Base-by-base conservation (phyloP, 2,888 invertebrate genomes). In the Mimachlamys varia region DNA sequence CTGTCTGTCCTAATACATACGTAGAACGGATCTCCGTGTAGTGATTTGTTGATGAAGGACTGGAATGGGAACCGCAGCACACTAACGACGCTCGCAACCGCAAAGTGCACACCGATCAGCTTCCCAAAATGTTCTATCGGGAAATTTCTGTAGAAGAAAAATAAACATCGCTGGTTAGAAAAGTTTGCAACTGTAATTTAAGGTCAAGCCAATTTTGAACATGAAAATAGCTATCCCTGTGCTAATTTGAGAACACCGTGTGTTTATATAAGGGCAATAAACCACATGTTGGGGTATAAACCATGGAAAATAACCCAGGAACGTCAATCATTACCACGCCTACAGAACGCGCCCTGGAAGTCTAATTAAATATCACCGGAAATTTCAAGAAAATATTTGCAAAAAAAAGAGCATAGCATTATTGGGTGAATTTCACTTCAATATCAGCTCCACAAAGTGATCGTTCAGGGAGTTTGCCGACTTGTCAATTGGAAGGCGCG, bases 61-160 rank as follows among this genome's bases (percentile, higher is more conserved):
- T 93, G 89, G n/a, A 94, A 92, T n/a, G 94, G 94, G 92, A 94
- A 94, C 90, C 93, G 92, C 27, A 93, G 90, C 13, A 93, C 89
- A 37, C 93, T 90, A 27, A 92, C 89, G n/a, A 93, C 89, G n/a
- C 94, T 93, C 17, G 93, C 91, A 0, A 93, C 90, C 33, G 92
- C 87, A 89, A 92, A 91, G 37, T 92, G 92, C 17, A 89, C 91
- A 22, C 95, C 94, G 87, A 93, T 93, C 19, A 94, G 93, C 90
- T 94, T 95, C 58, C 95, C 95, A 76, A 95, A 93, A 90, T 94
- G 94, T 76, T 95, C 94, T 88, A 94, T 93, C 13, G 95, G 94
- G 91, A 95, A 95, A 93, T 95, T 94, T 33, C 95, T 95, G 93
- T 88, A 93, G 92, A 27, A 33, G 22, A 49, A 88, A 87, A 87